A percentile compares a stretch with the other conserved stretches of the same genome.
Evolutionary conservation across 2,113 vertebrate species (phyloP).

Genomic region (Saguinus imperator): DNA sequence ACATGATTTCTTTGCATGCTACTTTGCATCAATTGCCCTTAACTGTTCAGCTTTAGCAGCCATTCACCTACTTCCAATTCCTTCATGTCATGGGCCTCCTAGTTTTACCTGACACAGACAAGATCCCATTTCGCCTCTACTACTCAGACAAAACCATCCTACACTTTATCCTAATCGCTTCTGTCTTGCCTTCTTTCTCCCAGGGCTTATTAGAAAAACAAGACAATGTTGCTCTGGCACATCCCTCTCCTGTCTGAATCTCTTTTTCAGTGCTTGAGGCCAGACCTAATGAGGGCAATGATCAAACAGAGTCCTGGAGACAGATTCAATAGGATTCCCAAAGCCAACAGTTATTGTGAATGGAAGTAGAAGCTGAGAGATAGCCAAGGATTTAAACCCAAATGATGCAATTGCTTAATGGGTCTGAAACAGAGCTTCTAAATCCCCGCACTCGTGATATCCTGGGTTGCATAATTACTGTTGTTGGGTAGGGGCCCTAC

Average conservation of each 20-base stretch:
- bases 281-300: background rate
- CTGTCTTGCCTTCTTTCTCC: background rate
- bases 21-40: background rate
- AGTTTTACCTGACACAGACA: constrained; percentile 17
- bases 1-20: background rate
- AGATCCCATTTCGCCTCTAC: constrained; percentile 19
- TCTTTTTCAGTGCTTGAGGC: background rate
- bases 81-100: background rate
- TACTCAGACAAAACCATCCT: background rate
- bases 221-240: background rate
- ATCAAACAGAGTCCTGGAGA: background rate
- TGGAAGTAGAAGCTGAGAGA: background rate
- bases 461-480: background rate
- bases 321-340: background rate
- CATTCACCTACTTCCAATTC: background rate
- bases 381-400: background rate
- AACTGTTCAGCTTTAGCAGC: background rate
- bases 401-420: background rate
- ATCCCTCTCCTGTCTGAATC: background rate
- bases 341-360: background rate
- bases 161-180: background rate
- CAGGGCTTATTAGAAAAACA: background rate
- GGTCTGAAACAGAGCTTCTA: background rate
- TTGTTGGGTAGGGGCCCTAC: too few relatives aligned
- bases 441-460: background rate